Conservation (phyloP, 2,888 invertebrate genomes). For the Euclidia mi region DNA sequence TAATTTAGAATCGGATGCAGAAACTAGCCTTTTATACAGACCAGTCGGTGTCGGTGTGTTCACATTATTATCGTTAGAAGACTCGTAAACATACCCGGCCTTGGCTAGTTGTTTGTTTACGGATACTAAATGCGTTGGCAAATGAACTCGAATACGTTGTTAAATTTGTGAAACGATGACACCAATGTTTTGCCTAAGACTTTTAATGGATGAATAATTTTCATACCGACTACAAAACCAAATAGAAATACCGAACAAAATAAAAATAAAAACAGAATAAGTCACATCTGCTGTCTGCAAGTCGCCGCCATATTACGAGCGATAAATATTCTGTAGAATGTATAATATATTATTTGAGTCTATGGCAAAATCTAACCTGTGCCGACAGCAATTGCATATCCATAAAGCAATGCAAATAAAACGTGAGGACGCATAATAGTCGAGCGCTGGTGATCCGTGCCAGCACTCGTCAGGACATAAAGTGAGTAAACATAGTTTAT, state of each 20-base stretch:
- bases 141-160: conserved; percentile 68
- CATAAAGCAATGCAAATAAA: conserved; percentile 77
- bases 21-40: conserved; percentile 51
- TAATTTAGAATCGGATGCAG: conserved; percentile 16
- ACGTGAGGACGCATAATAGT: conserved; percentile 82
- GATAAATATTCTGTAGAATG: conserved; percentile 31
- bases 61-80: conserved; percentile 61
- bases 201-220: conserved; percentile 31
- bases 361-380: conserved; percentile 38
- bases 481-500: conserved; percentile 84
- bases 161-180: conserved; percentile 61
- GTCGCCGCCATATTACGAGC: neutral
- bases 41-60: conserved; percentile 52
- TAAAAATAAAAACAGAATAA: conserved; percentile 19
- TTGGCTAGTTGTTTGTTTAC: conserved; percentile 80
- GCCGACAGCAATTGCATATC: conserved; percentile 57
- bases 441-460: conserved; percentile 72
- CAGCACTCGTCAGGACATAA: conserved; percentile 77
- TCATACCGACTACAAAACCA: conserved; percentile 2
- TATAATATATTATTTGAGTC: conserved; percentile 29
- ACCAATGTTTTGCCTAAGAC: conserved; percentile 39
- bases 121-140: conserved; percentile 77
- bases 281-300: conserved; percentile 5
- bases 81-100: conserved; percentile 79
- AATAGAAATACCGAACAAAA: neutral